Percentiles rank a stretch among this genome's conserved stretches.
Evolutionary conservation across 2,113 vertebrate genomes (phyloP).

Genomic region (Nannobrachium achirus): DNA sequence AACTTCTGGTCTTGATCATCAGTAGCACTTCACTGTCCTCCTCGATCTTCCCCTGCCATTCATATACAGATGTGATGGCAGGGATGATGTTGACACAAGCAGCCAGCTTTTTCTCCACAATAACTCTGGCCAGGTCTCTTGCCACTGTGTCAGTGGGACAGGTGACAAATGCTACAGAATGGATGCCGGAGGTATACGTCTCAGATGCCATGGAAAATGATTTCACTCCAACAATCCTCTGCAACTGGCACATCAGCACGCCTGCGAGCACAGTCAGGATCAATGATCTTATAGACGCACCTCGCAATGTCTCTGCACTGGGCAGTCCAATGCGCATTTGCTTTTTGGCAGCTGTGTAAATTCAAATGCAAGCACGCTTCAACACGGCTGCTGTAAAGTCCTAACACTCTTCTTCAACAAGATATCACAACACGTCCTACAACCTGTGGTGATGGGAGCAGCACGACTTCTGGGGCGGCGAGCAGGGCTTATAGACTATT

Average conservation of each 20-base stretch:
- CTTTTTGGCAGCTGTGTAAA: no score
- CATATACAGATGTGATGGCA: constrained; percentile 87
- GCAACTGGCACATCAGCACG: constrained; percentile 82
- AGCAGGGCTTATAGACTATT: no score
- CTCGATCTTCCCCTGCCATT: constrained; percentile 90
- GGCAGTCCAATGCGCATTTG: constrained; percentile 69
- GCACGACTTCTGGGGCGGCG: no score
- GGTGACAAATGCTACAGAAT: constrained; percentile 89
- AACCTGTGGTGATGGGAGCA: no score
- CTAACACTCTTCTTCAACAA: no score
- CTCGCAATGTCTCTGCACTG: constrained; percentile 47
- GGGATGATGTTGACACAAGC: constrained; percentile 91
- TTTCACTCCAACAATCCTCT: constrained; percentile 76
- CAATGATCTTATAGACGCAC: constrained; percentile 61
- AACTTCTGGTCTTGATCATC: constrained; percentile 92
- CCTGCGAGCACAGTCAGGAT: constrained; percentile 70
- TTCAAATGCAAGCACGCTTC: no score
- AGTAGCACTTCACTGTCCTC: constrained; percentile 88
- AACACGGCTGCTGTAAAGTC: no score
- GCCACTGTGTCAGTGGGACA: constrained; percentile 89
- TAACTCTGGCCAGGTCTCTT: constrained; percentile 85
- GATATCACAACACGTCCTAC: no score
- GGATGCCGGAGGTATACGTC: constrained; percentile 78
- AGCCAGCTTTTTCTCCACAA: constrained; percentile 87
- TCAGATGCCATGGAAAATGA: constrained; percentile 86